Base-by-base conservation (phyloP, 2,797 vertebrate species). In the Liparis tanakae region DNA sequence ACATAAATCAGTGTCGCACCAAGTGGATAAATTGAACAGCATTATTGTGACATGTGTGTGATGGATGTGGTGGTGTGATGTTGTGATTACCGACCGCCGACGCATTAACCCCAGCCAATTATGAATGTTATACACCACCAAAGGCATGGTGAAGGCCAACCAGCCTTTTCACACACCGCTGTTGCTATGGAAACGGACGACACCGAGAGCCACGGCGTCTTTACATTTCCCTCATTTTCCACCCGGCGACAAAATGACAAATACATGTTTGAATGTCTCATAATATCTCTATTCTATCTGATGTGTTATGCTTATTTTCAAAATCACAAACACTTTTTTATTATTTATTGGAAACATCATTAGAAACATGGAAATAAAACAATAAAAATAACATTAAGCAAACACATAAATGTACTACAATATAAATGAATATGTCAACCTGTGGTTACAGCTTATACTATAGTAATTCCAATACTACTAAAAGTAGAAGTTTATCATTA, bases 61-160 rank as follows among this genome's bases (percentile, higher is more conserved):
- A 93, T 84, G 89, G 89, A 92, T 87, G 86, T 64, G 75, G 53
- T 39, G 76, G 87, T 85, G 89, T 67, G 84, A 90, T 90, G 86
- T 83, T 87, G 88, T 83, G 82, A 89, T 89, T 85, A 79, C 62
- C 60, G 78, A 85, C 85, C 87, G 76, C 88, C 78, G 77, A 92
- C 89, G 82, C 93, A 92, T 94, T 94, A 93, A 93, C 93, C 91
- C 88, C 57, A 78, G 88, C 91, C 92, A 93, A 92, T 93, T 94
- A 91, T 83, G 82, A 90, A 82, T 89, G 91, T 90, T 93, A 86
- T 80, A 93, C 90, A 91, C 89, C 88, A 85, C 88, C 88, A 85
- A 76, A 82, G 87, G 82, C 87, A 56, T 6, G 59, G 83, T 12
- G 86, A 92, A 87, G 89, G 89, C 83, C 87, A 88, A 87, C 80